These are phyloP conservation scores for Yponomeuta sedellus DNA, from an alignment of 2,888 invertebrate genomes.

Conservation along the genomic window DNA sequence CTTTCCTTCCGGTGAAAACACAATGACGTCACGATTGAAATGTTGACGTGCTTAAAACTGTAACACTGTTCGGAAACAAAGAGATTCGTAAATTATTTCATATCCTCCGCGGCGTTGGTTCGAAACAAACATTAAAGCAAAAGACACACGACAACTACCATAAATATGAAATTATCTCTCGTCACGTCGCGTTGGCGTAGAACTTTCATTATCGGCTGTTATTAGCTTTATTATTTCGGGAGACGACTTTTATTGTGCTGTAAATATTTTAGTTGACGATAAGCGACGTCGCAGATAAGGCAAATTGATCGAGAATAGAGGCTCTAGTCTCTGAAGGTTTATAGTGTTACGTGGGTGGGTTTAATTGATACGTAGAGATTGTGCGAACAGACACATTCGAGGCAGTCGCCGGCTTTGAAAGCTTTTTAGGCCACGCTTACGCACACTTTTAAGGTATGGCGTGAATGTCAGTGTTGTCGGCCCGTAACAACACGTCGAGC, in stretches of 20 bases:
- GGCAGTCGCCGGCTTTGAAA: not conserved
- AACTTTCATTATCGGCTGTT: conserved; percentile 53
- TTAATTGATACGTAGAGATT: conserved; percentile 65
- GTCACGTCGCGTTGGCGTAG: conserved; percentile 26
- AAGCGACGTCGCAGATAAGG: conserved; percentile 63
- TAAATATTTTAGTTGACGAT: conserved; percentile 71
- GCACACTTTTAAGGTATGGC: not conserved
- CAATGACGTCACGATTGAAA: not conserved
- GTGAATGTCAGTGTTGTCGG: not conserved
- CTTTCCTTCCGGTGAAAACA: not conserved
- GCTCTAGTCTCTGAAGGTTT: conserved; percentile 50
- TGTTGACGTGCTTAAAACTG: not conserved
- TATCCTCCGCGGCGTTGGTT: not conserved
- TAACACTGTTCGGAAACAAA: not conserved
- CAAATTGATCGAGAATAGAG: conserved; percentile 59
- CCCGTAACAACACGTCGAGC: not conserved
- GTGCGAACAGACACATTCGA: conserved; percentile 39
- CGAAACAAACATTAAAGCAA: not conserved
- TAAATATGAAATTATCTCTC: conserved; percentile 21
- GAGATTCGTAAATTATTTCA: not conserved
- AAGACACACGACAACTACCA: conserved; percentile 18
- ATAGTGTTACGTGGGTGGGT: conserved; percentile 56
- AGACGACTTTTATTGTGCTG: conserved; percentile 67
- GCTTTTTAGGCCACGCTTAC: not conserved
- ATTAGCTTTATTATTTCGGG: conserved; percentile 63